Evolutionary conservation across 2,888 invertebrate genomes (phyloP).

Genomic region (Megamerina dolium): DNA sequence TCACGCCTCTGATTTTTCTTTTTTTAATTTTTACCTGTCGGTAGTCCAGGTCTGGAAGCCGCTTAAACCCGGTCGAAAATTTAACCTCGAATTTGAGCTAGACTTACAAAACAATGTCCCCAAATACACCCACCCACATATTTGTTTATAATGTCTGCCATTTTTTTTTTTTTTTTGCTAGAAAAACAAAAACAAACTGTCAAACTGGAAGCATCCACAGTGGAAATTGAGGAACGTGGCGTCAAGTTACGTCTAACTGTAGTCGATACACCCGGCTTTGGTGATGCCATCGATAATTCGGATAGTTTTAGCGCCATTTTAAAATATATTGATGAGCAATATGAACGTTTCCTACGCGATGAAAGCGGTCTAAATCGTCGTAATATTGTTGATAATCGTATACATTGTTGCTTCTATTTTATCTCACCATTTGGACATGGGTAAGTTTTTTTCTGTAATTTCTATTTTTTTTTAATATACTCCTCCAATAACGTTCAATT

Average conservation of each 20-base stretch:
- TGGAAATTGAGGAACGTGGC: conserved; percentile 93
- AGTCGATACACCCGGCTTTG: conserved; percentile 94
- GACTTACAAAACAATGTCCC: too few relatives aligned
- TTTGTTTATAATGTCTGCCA: too few relatives aligned
- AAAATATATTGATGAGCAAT: conserved; percentile 95
- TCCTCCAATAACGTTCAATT: not conserved
- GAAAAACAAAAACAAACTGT: conserved; percentile 91
- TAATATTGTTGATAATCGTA: conserved; percentile 94
- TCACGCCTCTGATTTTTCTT: too few relatives aligned
- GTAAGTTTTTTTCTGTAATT: conserved; percentile 50
- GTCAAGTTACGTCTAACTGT: conserved; percentile 89
- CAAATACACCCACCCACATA: too few relatives aligned
- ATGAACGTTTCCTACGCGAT: conserved; percentile 82
- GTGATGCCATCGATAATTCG: conserved; percentile 90
- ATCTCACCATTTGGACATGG: conserved; percentile 96
- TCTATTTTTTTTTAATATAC: not conserved
- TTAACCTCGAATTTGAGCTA: too few relatives aligned
- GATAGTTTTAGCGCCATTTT: conserved; percentile 90
- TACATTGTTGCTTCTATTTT: conserved; percentile 97
- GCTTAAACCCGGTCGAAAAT: too few relatives aligned
- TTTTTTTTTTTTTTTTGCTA: conserved; percentile 36
- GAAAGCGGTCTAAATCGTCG: conserved; percentile 94
- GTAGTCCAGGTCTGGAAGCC: too few relatives aligned
- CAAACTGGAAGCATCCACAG: conserved; percentile 90
- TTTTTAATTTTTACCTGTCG: too few relatives aligned